Evolutionary conservation across 35 echinoderm and acorn worm species (phyloP), one percentile per base, ranked within the genome.

Genomic region (Ophiothrix spiculata): DNA sequence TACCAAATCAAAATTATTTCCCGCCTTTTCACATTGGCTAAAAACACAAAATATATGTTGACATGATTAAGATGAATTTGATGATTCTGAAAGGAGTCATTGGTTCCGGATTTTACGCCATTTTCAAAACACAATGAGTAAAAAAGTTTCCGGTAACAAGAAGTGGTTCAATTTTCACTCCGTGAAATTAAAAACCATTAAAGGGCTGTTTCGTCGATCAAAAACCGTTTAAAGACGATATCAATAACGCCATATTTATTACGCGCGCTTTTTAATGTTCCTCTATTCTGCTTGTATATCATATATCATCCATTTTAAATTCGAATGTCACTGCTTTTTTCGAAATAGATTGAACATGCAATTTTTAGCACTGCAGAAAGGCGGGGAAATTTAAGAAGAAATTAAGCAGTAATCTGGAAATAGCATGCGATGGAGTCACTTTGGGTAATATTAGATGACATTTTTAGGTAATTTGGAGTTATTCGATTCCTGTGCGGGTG

Each of bases 211-310:
- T 69, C 60, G 60, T 69, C 60, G 60, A 69, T 69, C 23, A 69
- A 69, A 69, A 69, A 69, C 60, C 60, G 60, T 69, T 69, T 69
- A 69, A 69, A 69, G 60, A 25, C 60, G 60, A 69, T 69, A 69
- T 69, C 60, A 69, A 15, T 69, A n/a, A 25, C 60, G 23, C 1
- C 60, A 6, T 69, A 69, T 69, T 12, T 69, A 69, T 69, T 69
- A 69, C 60, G 23, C 23, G 16, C 25, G 3, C 29, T n/a, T 69
- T 69, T 25, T 2, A 69, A 69, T 69, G 60, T n/a, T 69, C 10
- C 25, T 28, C 17, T 25, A 69, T 12, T 69, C 60, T 15, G 60
- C 25, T 69, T 10, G 60, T 69, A 49, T 49, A 69, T 69, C 60
- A n/a, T 69, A 69, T 69, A 69, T 69, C 60, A 25, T 4, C 60